Base-by-base conservation (phyloP, 2,888 invertebrate species). In the Papilio demoleus region DNA sequence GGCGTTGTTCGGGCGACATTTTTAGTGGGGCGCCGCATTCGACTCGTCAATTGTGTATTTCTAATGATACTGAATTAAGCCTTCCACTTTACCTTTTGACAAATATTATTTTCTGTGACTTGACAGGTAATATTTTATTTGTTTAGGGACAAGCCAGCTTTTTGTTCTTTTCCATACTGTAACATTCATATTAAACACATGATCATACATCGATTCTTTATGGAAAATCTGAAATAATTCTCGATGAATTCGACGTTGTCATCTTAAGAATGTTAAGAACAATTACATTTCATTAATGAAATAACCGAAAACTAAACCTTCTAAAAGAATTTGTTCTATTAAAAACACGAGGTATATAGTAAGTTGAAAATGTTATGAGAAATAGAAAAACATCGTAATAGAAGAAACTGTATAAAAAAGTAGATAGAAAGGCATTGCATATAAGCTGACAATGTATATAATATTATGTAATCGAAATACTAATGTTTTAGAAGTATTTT, bases 21-120 rank as follows among this genome's bases (percentile, higher is more conserved):
- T 79, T 79, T 76, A 77, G 75, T 80, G 77, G 75, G 75, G 74
- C 74, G 76, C 74, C 71, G 50, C 72, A 72, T 71, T 73, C 74
- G 73, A 72, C 74, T 74, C 75, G 77, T 73, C 71, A 71, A 73
- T 73, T 74, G 73, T 76, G 74, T 74, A 72, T 72, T 63, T 65
- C 71, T 78, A 82, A 81, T 82, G 71, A 80, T 75, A 79, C 71
- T 65, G 61, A 71, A 71, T 67, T 68, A 68, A 76, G 67, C 70
- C 67, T 76, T 75, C 75, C 73, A 63, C 64, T 69, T 73, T 71
- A 69, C 36, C 64, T 59, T 68, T 40, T 60, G 65, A 60, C 24
- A 40, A 60, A 27, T 38, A 45, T 12, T 17, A 42, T 34, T 27
- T 50, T 50, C 47, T 47, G 24, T 60, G n/a, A 5, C 19, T 42